Evolutionary conservation across 2,797 vertebrate genomes (phyloP), one percentile per base, ranked within the genome.

Genomic region (Periophthalmus magnuspinnatus): DNA sequence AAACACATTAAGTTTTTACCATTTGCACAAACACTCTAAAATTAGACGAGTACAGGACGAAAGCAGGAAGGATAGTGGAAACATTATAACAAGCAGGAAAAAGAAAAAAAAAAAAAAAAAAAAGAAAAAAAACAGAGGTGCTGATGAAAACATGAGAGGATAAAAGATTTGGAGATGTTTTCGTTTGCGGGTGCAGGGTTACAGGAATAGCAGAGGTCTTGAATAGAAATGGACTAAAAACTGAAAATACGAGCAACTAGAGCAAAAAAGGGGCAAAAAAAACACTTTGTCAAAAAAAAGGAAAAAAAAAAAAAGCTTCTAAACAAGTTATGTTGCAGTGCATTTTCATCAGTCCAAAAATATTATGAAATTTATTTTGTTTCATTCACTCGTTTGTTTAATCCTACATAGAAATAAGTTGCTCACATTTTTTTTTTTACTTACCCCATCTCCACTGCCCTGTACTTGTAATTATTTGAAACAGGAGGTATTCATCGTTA

Each of bases 131-230:
- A 45, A 62, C 5, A 45, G 13, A 41, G n/a, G 36, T 4, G 33
- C 16, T 5, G 17, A 59, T 45, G 60, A 41, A 62, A 62, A 41
- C n/a, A 62, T 2, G 21, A n/a, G 60, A 45, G 34, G 59, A 61
- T 61, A 38, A 61, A 61, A 62, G 36, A 45, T 19, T 10, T 55
- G 21, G 52, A 55, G n/a, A 54, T 54, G 52, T n/a, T 54, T 54
- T 54, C 3, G 52, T 22, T 10, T n/a, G n/a, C n/a, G 54, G 52
- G 52, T 54, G 7, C 21, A 11, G 52, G 8, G 52, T 8, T 54
- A 10, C 1, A 7, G 5, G n/a, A 50, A 50, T 41, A 41, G 38
- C 11, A 11, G 11, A 11, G 38, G 38, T 41, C 38, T 41, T 11
- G 38, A 41, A 41, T n/a, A 8, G 19, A 50, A 50, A 6, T 50